Evolutionary conservation across 2,797 vertebrate genomes (phyloP), one percentile per base, ranked within the genome.

Genomic region (Enteromius unitaeniatus): DNA sequence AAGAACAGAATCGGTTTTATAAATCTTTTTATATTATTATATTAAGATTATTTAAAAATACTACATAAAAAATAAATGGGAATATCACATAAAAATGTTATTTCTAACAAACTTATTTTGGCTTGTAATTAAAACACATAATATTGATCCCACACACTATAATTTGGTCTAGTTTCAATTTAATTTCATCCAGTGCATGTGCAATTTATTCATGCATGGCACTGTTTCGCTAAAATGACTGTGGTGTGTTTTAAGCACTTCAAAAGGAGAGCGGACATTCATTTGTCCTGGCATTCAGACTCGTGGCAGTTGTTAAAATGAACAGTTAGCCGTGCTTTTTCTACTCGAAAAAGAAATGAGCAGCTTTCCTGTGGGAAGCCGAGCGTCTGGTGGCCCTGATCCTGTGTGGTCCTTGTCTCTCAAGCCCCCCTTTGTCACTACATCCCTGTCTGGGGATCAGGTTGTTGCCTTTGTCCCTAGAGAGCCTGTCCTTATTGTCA

Each of bases 401-500:
- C 87, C 67, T 84, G 88, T 86, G 88, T 89, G 86, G 87, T 87
- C 87, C 88, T 77, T 80, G 74, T 85, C 87, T 89, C 80, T 86
- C 82, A 86, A 82, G 70, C 70, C 53, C 81, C 47, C 58, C 83
- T 86, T 83, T 87, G 86, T 87, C 82, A 84, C 82, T 82, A 67
- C 86, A 83, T 85, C 85, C 34, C 77, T 85, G 82, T 88, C 87
- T 86, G 77, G 79, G 87, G 88, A 89, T 89, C 89, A 89, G 89
- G 88, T 87, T 89, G 84, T 90, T 84, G 74, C 82, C 78, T 85
- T 87, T 88, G 86, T 90, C 88, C 84, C 88, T 58, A 8, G 88
- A 86, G 88, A 89, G 85, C 79, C 87, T 82, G 84, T 81, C 74
- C 69, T 85, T 82, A 89, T 89, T 90, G 88, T 91, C 86, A 87